A percentile compares a stretch with the other conserved stretches of the same genome.
Evolutionary conservation across 2,797 vertebrate species (phyloP).

Genomic region (Lacerta viridis): DNA sequence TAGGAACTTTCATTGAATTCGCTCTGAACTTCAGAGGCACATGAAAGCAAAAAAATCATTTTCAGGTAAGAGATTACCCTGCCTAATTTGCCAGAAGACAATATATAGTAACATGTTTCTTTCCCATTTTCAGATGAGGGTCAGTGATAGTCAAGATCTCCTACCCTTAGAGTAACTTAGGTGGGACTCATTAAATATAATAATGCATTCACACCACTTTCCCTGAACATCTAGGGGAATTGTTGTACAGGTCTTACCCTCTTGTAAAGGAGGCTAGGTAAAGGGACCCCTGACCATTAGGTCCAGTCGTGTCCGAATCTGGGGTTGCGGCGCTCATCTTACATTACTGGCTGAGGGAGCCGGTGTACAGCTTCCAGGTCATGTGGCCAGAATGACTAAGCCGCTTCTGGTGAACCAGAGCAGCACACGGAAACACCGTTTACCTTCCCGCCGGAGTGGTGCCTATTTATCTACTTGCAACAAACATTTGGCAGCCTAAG

Average conservation of each 20-base stretch:
- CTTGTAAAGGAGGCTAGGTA: not conserved
- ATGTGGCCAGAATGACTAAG: too few relatives aligned
- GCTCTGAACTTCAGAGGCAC: not conserved
- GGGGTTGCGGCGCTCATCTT: too few relatives aligned
- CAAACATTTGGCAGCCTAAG: not conserved
- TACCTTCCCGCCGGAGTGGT: too few relatives aligned
- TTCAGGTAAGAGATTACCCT: not conserved
- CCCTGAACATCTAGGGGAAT: too few relatives aligned
- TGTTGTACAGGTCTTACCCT: too few relatives aligned
- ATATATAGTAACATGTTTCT: not conserved
- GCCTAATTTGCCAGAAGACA: not conserved
- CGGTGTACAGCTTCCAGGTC: too few relatives aligned
- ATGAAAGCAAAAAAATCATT: not conserved
- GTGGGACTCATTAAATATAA: not conserved
- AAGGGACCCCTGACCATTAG: too few relatives aligned
- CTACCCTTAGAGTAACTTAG: not conserved
- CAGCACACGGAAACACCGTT: too few relatives aligned
- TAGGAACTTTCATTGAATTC: not conserved
- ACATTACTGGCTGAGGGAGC: too few relatives aligned
- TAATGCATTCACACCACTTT: not conserved
- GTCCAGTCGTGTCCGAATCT: too few relatives aligned
- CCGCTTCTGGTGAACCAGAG: too few relatives aligned
- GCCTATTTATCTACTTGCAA: too few relatives aligned
- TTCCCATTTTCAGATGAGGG: not conserved
- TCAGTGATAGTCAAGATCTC: not conserved